Conservation (phyloP, 2,113 vertebrate species). For the Aythya baeri region DNA sequence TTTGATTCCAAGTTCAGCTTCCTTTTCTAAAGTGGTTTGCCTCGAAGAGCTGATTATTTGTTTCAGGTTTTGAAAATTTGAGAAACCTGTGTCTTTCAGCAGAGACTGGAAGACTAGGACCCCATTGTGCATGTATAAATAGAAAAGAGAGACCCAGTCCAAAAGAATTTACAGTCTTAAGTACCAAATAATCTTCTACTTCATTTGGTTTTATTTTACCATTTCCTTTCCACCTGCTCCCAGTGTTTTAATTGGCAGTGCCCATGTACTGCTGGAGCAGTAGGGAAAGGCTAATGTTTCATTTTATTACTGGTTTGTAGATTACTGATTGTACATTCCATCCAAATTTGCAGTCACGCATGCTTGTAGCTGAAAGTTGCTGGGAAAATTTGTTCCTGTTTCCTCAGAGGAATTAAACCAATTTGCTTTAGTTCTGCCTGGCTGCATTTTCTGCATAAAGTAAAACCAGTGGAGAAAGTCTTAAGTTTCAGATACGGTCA, state of each 20-base stretch:
- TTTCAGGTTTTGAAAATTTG: neutral
- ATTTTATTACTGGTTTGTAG: conserved; percentile 58
- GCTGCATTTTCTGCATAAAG: conserved; percentile 80
- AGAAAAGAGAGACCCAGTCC: neutral
- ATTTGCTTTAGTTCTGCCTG: conserved; percentile 84
- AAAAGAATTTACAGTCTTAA: neutral
- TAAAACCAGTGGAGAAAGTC: conserved; percentile 39
- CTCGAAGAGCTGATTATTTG: neutral
- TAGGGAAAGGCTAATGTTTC: conserved; percentile 58
- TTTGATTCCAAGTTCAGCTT: neutral
- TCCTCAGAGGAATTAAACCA: conserved; percentile 78
- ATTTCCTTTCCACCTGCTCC: conserved; percentile 27
- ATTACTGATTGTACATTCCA: conserved; percentile 49
- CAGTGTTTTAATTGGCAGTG: conserved; percentile 51
- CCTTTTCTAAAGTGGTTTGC: neutral
- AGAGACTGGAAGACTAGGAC: neutral
- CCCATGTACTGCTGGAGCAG: neutral
- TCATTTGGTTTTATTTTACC: neutral
- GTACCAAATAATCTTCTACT: neutral
- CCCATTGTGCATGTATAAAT: neutral
- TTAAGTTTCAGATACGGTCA: conserved; percentile 26
- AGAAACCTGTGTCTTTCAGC: neutral
- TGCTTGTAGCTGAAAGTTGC: conserved; percentile 62
- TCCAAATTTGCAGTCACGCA: conserved; percentile 50
- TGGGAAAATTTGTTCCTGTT: conserved; percentile 76